A percentile compares a stretch with the other conserved stretches of the same genome.
phyloP scores from a whole-genome alignment of 1,140 invertebrate genomes.

The Megathymus violae region DNA sequence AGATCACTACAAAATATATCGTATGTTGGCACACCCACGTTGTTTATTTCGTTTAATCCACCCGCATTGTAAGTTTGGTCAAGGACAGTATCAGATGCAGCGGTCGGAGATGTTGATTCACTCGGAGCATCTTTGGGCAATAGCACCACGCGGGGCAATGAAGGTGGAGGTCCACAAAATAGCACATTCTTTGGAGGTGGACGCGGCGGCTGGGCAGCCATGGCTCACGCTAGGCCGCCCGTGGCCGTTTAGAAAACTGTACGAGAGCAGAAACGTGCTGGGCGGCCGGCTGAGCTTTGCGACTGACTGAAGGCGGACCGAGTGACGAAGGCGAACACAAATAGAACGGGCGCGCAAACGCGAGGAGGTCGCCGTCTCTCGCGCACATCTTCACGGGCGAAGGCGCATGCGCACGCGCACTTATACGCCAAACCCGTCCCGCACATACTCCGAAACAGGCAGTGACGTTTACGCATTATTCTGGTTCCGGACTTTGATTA shows the following conservation, averaged over 20 bases:
- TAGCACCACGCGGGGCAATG: constrained; percentile 65
- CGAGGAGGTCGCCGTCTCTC: constrained; percentile 80
- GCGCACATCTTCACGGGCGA: constrained; percentile 80
- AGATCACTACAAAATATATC: constrained; percentile 54
- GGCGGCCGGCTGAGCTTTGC: constrained; percentile 77
- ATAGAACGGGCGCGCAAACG: constrained; percentile 81
- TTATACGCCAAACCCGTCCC: constrained; percentile 75
- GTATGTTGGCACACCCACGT: constrained; percentile 71
- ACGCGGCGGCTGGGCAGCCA: constrained; percentile 80
- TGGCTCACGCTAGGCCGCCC: constrained; percentile 70
- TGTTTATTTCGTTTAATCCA: constrained; percentile 76
- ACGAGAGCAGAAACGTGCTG: constrained; percentile 69
- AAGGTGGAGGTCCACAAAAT: constrained; percentile 67
- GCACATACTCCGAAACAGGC: constrained; percentile 64
- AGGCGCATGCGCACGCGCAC: constrained; percentile 78
- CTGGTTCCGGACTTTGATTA: constrained; percentile 68
- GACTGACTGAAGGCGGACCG: constrained; percentile 79
- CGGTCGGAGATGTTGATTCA: constrained; percentile 38
- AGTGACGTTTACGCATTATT: constrained; percentile 74
- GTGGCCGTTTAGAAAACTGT: constrained; percentile 62
- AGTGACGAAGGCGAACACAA: constrained; percentile 79
- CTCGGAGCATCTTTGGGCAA: constrained; percentile 55
- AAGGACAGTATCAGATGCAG: constrained; percentile 46
- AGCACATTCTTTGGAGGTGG: constrained; percentile 71
- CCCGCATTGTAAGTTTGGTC: constrained; percentile 59